Evolutionary conservation across 2,797 vertebrate species (phyloP), one percentile per base, ranked within the genome.

Genomic region (Oophaga sylvatica): DNA sequence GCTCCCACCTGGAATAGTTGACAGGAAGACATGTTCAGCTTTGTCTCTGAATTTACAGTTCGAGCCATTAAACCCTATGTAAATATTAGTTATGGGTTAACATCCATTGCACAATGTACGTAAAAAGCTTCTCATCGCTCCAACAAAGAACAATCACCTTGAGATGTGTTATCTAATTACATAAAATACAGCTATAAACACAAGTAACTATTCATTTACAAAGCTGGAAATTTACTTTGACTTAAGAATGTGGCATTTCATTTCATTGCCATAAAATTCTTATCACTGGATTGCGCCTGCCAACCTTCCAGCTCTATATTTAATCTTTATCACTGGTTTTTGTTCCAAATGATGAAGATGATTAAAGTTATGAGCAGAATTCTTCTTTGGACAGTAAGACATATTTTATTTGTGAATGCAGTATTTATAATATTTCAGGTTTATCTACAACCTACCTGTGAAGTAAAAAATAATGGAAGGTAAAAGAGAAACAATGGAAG

Each of bases 221-320:
- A 87, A 45, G 81, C 75, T 85, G 80, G 78, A 81, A 85, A 63
- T 84, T 76, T 56, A 70, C 76, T 73, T 85, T 75, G 82, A 85
- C 81, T 81, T 80, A 85, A 88, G 87, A 88, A 88, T 88, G 87
- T 81, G 78, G 78, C 87, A 81, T 88, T 88, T 81, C 56, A 77
- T 75, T 88, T 76, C 70, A 73, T 85, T 88, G 83, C 87, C 77
- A 88, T 85, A 85, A 80, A 88, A 59, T 67, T 56, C 77, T 88
- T 85, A 85, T 88, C 83, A 85, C 45, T 12, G 62, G 79, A 78
- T 53, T 89, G 80, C 67, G 65, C 48, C 79, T 88, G 83, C 87
- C 83, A 88, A 70, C 83, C 83, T 68, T 67, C 78, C 57, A 88
- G 70, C 79, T 63, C 41, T 35, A 82, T 89, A 86, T 85, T 85